Conservation (phyloP, 2,888 invertebrate species). For the Hecatera dysodea region DNA sequence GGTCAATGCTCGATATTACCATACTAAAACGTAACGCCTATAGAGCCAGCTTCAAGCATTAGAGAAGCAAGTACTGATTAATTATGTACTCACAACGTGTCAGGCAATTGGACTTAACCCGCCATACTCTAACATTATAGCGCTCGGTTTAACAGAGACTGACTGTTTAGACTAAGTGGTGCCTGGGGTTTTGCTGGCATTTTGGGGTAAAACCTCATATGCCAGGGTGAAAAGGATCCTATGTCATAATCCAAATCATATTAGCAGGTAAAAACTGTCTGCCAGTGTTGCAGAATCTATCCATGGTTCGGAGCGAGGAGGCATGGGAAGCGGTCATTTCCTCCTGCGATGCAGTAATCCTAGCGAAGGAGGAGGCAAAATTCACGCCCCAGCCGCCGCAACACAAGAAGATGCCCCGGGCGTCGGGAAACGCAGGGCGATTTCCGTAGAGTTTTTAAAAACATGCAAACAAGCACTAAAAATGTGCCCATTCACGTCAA, state of each 20-base stretch:
- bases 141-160: slow-evolving; percentile 9
- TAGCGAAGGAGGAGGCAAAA: no score
- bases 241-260: not conserved
- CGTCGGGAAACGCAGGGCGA: no score
- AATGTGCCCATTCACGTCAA: not conserved
- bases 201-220: not conserved
- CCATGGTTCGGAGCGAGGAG: no score
- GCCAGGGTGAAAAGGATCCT: not conserved
- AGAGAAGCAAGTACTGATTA: slow-evolving; percentile 38
- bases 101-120: slow-evolving; percentile 31
- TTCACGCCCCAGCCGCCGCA: no score
- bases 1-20: not conserved
- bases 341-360: no score
- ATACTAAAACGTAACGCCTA: not conserved
- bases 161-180: not conserved
- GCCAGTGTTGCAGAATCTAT: no score
- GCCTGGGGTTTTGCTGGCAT: not conserved
- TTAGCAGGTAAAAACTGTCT: no score
- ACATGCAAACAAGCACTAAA: not conserved
- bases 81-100: slow-evolving; percentile 49
- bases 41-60: slow-evolving; percentile 1
- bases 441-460: not conserved
- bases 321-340: no score
- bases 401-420: no score
- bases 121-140: not conserved